Percentiles rank a stretch among this genome's conserved stretches.
These are phyloP conservation scores for Pyrochroa serraticornis DNA, from an alignment of 2,888 invertebrate species.

Conservation along the genomic window DNA sequence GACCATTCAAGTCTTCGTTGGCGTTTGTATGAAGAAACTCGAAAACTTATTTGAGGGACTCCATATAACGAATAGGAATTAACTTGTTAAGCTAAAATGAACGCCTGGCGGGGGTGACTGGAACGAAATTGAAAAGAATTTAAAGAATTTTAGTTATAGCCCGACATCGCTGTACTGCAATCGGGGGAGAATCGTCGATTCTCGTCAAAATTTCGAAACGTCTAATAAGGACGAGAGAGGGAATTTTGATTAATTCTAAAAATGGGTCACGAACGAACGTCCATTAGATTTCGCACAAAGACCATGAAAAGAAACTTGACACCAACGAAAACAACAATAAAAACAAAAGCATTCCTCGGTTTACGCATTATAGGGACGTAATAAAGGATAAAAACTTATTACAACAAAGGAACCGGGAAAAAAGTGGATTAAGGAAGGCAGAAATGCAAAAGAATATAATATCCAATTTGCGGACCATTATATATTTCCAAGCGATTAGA, in stretches of 20 bases:
- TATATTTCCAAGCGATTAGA: conserved; percentile 52
- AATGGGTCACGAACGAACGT: background rate
- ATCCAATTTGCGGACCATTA: conserved; percentile 51
- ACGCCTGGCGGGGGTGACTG: conserved; percentile 40
- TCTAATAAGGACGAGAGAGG: conserved; percentile 3
- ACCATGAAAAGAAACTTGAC: background rate
- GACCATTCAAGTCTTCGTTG: conserved; percentile 28
- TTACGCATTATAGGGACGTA: conserved; percentile 4
- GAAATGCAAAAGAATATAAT: conserved; percentile 35
- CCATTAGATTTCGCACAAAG: too few relatives aligned
- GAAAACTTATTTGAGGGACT: conserved; percentile 39
- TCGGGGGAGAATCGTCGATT: conserved; percentile 10
- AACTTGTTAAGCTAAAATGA: conserved; percentile 51
- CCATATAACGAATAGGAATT: conserved; percentile 48
- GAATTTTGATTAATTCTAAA: background rate
- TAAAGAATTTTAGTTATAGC: conserved; percentile 37
- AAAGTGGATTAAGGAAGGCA: background rate
- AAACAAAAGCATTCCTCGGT: background rate
- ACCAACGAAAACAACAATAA: conserved; percentile 4
- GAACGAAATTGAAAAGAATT: conserved; percentile 48
- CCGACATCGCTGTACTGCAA: background rate
- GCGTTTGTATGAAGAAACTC: conserved; percentile 26
- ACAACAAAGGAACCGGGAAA: background rate
- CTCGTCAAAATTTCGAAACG: conserved; percentile 3
- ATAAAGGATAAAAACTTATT: conserved; percentile 2